Evolutionary conservation across 2,113 vertebrate species (phyloP), one percentile per base, ranked within the genome.

Genomic region (Zosterops lateralis): DNA sequence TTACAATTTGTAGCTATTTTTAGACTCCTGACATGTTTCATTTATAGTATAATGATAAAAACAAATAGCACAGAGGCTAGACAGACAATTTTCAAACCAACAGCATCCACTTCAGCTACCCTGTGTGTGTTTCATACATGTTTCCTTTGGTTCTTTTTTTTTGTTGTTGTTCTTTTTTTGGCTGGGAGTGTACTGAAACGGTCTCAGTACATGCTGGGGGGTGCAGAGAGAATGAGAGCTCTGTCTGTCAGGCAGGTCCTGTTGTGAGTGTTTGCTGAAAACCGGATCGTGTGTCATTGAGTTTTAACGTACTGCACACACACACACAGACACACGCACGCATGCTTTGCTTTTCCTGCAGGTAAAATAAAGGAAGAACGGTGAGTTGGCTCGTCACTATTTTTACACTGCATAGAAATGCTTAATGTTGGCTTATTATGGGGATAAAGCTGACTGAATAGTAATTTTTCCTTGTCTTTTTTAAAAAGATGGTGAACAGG

Each of bases 1-100:
- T 97, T 96, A 95, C 79, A 78, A 83, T 94, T 95, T 48, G 31
- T 51, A 32, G 34, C 94, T 96, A 85, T 96, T 97, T 97, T 97
- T 97, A 95, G 94, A 50, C 72, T 38, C 51, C 65, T 77, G 72
- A 60, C 74, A 40, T 95, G 85, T 96, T 93, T 93, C 87, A 89
- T 93, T 80, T 89, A 42, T 94, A 82, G 51, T 57, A 42, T 82
- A 83, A 87, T 86, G 95, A 89, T 95, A 70, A 94, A 93, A 93
- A 90, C 58, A 96, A 96, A 91, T 91, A 21, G 32, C 34, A 45
- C 29, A 50, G 45, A 34, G 29, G 32, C 84, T 40, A 45, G 64
- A 73, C 32, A 79, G 83, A 47, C 68, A 40, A 38, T 90, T 96
- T 87, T 66, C 68, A 81, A 94, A 78, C 58, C 70, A 70, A 4